These are phyloP conservation scores for Hyperoplus immaculatus DNA, from an alignment of 2,797 vertebrate species.

Conservation along the genomic window DNA sequence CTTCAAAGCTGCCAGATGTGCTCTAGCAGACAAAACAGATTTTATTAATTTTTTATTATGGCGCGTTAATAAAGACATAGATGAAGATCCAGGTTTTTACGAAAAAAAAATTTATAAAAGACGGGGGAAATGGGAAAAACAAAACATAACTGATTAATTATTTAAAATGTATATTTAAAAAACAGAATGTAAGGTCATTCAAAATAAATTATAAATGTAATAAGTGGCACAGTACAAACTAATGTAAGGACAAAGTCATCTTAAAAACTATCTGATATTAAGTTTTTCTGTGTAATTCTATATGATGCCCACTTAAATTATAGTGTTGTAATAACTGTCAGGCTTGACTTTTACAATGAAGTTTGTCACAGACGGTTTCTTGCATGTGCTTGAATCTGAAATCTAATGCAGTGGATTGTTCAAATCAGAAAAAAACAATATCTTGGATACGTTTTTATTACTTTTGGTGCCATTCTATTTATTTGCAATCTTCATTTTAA, in stretches of 20 bases:
- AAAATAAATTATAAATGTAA: too few relatives aligned
- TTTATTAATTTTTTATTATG: neutral
- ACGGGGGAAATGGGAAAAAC: neutral
- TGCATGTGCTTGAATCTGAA: neutral
- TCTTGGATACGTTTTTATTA: neutral
- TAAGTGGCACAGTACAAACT: neutral
- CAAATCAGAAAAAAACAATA: neutral
- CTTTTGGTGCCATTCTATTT: neutral
- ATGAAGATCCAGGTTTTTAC: constrained; percentile 3
- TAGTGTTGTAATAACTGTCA: neutral
- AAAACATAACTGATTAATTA: neutral
- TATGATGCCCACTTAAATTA: neutral
- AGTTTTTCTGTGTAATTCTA: neutral
- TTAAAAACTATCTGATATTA: neutral
- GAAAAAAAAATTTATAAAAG: constrained; percentile 4
- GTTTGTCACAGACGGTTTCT: neutral
- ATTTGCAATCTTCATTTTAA: neutral
- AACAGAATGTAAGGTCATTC: neutral
- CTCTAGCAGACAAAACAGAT: neutral
- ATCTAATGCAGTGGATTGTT: constrained; percentile 3
- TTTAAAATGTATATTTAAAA: neutral
- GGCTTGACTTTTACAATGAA: constrained; percentile 4
- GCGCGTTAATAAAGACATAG: neutral
- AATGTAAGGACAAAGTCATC: neutral
- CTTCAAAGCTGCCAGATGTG: neutral